Evolutionary conservation across 1,140 invertebrate species (phyloP).

Genomic region (Dreissena rostriformis): DNA sequence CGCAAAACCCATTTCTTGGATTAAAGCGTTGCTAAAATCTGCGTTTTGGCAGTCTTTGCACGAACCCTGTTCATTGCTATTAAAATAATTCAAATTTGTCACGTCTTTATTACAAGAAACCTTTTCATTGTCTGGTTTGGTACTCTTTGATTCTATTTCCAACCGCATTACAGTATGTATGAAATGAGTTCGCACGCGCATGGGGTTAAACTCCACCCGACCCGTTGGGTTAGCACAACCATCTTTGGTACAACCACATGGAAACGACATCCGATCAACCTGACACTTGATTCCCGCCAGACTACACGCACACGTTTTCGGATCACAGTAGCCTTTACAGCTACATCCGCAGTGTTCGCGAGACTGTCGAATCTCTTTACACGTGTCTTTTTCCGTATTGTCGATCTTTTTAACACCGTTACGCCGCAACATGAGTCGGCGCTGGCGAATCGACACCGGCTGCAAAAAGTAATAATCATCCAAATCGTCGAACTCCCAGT

Average conservation of each 20-base stretch:
- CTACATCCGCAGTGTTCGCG: constrained; percentile 95
- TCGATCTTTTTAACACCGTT: constrained; percentile 97
- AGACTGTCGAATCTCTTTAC: constrained; percentile 94
- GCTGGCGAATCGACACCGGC: constrained; percentile 95
- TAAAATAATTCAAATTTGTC: constrained; percentile 73
- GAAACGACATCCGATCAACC: constrained; percentile 97
- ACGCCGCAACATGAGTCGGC: constrained; percentile 91
- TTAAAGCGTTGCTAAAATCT: constrained; percentile 78
- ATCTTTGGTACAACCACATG: constrained; percentile 97
- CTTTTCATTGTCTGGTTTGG: constrained; percentile 16
- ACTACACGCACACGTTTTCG: constrained; percentile 96
- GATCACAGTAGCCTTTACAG: constrained; percentile 96
- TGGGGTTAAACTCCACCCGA: constrained; percentile 97
- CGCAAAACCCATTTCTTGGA: constrained; percentile 77
- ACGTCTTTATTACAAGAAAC: constrained; percentile 41
- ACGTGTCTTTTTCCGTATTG: constrained; percentile 96
- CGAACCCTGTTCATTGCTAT: constrained; percentile 79
- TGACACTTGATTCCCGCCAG: constrained; percentile 98
- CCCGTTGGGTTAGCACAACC: constrained; percentile 96
- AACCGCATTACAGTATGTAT: constrained; percentile 98
- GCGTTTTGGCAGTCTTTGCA: constrained; percentile 80
- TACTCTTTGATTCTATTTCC: constrained; percentile 92
- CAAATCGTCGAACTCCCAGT: constrained; percentile 80
- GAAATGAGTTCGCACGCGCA: constrained; percentile 97
- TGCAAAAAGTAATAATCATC: constrained; percentile 96